These are phyloP conservation scores for Budorcas taxicolor DNA, from an alignment of 2,113 vertebrate species.

Conservation along the genomic window DNA sequence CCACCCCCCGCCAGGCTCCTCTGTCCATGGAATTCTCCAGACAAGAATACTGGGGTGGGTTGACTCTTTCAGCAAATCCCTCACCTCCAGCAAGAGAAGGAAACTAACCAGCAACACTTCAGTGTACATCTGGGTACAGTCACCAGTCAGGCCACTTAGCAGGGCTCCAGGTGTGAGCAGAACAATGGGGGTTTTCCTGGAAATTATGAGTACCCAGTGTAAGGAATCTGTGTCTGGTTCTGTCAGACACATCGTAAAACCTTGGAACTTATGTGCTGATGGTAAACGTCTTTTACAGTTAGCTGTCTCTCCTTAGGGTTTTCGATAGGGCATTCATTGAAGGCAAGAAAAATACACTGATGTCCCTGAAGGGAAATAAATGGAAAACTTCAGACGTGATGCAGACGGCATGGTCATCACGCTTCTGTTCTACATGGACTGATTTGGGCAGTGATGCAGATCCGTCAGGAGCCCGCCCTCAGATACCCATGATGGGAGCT, in stretches of 20 bases:
- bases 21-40: background rate
- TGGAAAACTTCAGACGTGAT: background rate
- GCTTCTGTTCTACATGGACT: background rate
- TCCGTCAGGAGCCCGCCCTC: background rate
- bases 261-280: background rate
- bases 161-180: background rate
- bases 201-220: background rate
- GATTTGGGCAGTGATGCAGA: background rate
- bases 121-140: background rate
- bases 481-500: background rate
- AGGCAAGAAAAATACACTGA: background rate
- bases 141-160: background rate
- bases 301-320: background rate
- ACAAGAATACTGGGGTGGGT: background rate
- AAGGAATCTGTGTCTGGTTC: background rate
- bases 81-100: background rate
- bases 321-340: background rate
- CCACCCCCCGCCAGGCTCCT: background rate
- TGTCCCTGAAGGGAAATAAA: constrained; percentile 34
- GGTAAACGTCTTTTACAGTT: constrained; percentile 7
- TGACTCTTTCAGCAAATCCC: background rate
- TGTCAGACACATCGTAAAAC: constrained; percentile 24
- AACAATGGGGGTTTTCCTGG: background rate
- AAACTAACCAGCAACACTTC: background rate
- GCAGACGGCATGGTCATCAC: background rate